Conservation (phyloP, 1,140 invertebrate species). For the Elysia chlorotica region DNA sequence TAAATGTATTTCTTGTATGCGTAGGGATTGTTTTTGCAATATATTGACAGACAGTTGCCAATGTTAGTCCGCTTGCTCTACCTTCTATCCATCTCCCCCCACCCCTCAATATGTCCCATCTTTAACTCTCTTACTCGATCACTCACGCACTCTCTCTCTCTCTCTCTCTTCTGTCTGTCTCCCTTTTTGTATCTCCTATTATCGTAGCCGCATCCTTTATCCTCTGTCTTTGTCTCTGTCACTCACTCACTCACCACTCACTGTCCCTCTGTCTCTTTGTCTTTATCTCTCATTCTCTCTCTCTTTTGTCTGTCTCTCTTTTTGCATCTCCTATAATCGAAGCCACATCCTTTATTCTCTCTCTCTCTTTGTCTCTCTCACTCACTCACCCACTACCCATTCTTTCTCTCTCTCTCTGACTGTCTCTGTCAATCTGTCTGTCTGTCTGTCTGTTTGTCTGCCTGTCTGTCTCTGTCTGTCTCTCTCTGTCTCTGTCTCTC, state of each 20-base stretch:
- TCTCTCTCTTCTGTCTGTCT: conserved; percentile 8
- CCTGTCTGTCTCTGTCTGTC: conserved; percentile 1
- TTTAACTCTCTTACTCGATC: not conserved
- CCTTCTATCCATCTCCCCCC: too few relatives aligned
- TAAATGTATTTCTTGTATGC: too few relatives aligned
- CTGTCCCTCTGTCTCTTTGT: too few relatives aligned
- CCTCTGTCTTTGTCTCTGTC: not conserved
- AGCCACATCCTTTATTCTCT: too few relatives aligned
- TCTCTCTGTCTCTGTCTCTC: not conserved
- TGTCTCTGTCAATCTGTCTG: not conserved
- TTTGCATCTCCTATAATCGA: too few relatives aligned
- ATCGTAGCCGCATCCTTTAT: not conserved
- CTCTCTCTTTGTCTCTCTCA: not conserved
- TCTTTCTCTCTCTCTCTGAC: not conserved
- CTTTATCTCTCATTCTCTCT: not conserved
- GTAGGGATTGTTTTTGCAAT: too few relatives aligned
- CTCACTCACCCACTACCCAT: not conserved
- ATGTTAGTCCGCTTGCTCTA: too few relatives aligned
- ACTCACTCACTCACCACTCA: not conserved
- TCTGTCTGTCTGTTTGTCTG: not conserved
- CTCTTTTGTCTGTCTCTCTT: not conserved
- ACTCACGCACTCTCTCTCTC: conserved; percentile 1
- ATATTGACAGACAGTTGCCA: too few relatives aligned
- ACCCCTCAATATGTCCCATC: too few relatives aligned
- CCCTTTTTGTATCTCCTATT: not conserved